Conservation (phyloP, 2,113 vertebrate species). For the Platichthys stellatus region DNA sequence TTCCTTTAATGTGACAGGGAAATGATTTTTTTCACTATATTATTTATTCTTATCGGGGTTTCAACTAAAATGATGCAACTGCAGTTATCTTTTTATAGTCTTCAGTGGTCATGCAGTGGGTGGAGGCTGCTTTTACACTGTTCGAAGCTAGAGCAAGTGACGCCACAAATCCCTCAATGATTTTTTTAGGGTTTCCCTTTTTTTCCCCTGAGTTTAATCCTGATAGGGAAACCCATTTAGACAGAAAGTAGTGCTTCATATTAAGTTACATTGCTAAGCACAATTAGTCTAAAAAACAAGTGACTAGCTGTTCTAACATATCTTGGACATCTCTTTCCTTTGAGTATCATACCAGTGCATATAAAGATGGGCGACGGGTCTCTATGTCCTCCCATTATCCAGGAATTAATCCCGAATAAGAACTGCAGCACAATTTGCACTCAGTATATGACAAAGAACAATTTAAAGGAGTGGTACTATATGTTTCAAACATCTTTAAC, state of each 20-base stretch:
- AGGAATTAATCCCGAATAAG: too few relatives aligned
- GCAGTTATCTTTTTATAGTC: conserved; percentile 6
- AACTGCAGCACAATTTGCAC: too few relatives aligned
- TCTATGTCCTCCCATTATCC: too few relatives aligned
- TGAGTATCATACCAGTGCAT: too few relatives aligned
- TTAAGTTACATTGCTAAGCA: background rate
- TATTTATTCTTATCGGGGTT: background rate
- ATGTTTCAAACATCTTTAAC: background rate
- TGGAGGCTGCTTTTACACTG: background rate
- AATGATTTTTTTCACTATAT: background rate
- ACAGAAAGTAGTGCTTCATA: background rate
- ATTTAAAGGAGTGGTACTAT: too few relatives aligned
- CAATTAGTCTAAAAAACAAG: background rate
- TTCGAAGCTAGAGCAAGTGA: background rate
- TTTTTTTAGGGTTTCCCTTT: background rate
- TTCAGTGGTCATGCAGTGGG: background rate
- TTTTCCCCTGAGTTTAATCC: background rate
- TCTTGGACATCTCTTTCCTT: too few relatives aligned
- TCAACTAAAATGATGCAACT: conserved; percentile 5
- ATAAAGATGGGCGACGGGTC: too few relatives aligned
- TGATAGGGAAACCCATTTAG: background rate
- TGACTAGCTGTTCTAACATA: background rate
- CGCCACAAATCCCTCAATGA: background rate
- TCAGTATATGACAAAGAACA: too few relatives aligned
- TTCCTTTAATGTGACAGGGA: conserved; percentile 12